These are phyloP conservation scores for Nicator chloris DNA, from an alignment of 2,113 vertebrate species.

Conservation along the genomic window DNA sequence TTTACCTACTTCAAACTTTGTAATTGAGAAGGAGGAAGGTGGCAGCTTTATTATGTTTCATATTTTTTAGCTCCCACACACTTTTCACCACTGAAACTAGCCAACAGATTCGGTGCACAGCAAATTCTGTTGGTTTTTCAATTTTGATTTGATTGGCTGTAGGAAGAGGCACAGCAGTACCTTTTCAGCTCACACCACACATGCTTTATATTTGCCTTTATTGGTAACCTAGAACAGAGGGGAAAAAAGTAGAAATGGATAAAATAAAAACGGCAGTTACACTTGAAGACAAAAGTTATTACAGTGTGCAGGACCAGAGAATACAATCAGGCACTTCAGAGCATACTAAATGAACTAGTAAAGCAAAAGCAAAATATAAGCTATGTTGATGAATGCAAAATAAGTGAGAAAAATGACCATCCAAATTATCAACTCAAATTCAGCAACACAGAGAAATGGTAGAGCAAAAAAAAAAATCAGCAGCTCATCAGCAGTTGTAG, in stretches of 20 bases:
- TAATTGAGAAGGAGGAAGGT: neutral
- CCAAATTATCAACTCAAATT: neutral
- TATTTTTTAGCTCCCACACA: neutral
- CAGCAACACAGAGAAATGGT: neutral
- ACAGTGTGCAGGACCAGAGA: neutral
- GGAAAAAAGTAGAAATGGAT: neutral
- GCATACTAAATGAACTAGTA: neutral
- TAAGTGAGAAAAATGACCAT: neutral
- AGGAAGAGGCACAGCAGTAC: neutral
- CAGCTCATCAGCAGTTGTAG: neutral
- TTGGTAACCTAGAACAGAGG: neutral
- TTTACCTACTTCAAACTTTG: neutral
- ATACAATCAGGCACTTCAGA: neutral
- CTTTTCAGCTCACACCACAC: neutral
- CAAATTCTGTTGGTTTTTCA: neutral
- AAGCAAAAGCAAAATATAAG: neutral
- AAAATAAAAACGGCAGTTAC: neutral
- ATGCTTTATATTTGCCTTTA: neutral
- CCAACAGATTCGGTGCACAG: neutral
- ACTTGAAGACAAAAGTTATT: neutral
- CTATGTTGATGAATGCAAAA: neutral
- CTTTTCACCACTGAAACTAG: neutral
- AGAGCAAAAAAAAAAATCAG: neutral
- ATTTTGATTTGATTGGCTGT: neutral
- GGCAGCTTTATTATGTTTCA: neutral